Conservation (phyloP, 2,113 vertebrate genomes). For the Thamnophis sirtalis region DNA sequence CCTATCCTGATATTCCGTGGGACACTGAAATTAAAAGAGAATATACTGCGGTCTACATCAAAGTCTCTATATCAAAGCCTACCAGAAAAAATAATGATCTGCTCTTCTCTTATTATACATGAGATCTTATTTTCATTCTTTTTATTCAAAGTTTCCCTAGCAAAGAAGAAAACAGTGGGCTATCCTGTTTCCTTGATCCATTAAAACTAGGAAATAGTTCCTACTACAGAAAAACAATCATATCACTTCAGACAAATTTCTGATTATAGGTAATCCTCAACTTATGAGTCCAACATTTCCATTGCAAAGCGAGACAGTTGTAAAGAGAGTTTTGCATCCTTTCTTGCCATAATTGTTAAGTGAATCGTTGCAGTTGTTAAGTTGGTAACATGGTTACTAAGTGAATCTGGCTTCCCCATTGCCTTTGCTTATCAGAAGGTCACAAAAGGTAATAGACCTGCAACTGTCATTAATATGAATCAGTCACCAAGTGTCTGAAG, state of each 20-base stretch:
- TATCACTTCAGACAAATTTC: neutral
- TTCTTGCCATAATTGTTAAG: neutral
- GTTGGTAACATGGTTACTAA: neutral
- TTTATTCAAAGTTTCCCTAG: neutral
- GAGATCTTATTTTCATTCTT: neutral
- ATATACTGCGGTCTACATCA: neutral
- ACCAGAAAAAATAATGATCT: neutral
- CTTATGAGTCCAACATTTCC: neutral
- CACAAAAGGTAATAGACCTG: neutral
- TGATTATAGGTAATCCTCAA: neutral
- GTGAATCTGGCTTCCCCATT: neutral
- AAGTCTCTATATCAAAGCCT: neutral
- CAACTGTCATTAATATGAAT: neutral
- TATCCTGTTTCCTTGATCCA: neutral
- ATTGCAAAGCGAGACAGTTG: neutral
- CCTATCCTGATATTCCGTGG: constrained; percentile 84
- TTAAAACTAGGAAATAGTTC: neutral
- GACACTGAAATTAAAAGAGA: constrained; percentile 74
- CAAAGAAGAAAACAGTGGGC: neutral
- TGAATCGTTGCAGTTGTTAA: neutral
- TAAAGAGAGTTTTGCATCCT: neutral
- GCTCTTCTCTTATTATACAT: neutral
- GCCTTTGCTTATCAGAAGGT: neutral
- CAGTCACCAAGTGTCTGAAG: neutral
- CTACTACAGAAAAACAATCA: neutral